A percentile compares a stretch with the other conserved stretches of the same genome.
Evolutionary conservation across 2,113 vertebrate genomes (phyloP).

Genomic region (Pollimyrus isidori): DNA sequence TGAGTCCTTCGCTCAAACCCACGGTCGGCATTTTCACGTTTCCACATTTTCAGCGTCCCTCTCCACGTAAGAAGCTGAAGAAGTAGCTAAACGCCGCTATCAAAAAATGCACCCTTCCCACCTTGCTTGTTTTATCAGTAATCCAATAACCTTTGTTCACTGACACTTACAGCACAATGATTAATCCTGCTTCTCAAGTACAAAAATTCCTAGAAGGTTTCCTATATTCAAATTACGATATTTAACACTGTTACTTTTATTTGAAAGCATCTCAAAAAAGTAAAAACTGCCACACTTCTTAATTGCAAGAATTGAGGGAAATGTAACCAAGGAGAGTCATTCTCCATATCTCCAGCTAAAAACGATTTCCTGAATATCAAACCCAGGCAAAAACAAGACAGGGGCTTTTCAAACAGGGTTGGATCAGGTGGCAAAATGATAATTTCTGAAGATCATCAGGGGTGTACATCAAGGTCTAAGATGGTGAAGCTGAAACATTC

Average conservation of each 20-base stretch:
- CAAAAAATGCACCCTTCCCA: neutral
- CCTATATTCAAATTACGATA: neutral
- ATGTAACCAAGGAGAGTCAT: neutral
- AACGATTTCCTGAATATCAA: neutral
- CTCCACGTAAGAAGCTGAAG: neutral
- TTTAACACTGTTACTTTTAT: neutral
- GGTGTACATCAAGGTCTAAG: neutral
- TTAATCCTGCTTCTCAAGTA: neutral
- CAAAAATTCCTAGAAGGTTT: neutral
- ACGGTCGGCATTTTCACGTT: neutral
- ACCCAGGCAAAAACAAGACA: neutral
- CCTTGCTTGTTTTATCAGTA: neutral
- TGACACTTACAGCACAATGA: neutral
- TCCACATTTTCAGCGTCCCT: neutral
- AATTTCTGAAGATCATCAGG: neutral
- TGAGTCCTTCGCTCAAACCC: neutral
- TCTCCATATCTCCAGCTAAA: neutral
- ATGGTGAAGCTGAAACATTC: neutral
- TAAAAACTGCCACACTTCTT: too few species aligned
- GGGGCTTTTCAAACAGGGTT: neutral
- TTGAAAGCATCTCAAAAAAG: neutral
- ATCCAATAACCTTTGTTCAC: neutral
- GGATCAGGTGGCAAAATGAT: neutral
- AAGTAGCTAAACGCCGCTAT: neutral
- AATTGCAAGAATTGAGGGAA: neutral